These are phyloP conservation scores for Actinia equina DNA, from an alignment of 64 coral and sea anemone species.

Conservation along the genomic window DNA sequence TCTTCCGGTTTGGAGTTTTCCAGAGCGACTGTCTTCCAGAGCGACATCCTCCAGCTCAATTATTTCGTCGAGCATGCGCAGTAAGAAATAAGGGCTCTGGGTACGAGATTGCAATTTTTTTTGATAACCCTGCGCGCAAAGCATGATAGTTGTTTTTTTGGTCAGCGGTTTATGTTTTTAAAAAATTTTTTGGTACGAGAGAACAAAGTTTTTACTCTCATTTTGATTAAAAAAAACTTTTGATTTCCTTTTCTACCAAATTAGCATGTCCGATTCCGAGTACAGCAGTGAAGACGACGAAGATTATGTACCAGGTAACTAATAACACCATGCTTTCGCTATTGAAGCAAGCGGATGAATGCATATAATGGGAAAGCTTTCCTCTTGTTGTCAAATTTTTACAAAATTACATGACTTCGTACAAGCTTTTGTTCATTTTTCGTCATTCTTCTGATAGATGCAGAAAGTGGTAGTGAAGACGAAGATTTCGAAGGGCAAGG, in stretches of 20 bases:
- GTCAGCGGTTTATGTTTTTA: not conserved
- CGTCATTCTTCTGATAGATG: not conserved
- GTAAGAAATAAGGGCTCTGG: no score
- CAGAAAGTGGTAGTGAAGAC: slow-evolving; percentile 5
- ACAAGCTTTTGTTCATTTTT: not conserved
- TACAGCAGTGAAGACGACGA: slow-evolving; percentile 67
- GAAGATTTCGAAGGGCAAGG: slow-evolving; percentile 44
- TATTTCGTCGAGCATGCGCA: no score
- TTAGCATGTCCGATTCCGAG: slow-evolving; percentile 70
- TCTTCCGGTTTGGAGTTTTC: no score
- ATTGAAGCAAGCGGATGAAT: not conserved
- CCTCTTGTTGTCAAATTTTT: not conserved
- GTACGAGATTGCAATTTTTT: not conserved
- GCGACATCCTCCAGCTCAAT: no score
- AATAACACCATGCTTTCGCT: not conserved
- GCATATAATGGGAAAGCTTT: not conserved
- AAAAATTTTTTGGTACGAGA: not conserved
- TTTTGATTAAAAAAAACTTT: not conserved
- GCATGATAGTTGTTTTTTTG: not conserved
- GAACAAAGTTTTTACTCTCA: not conserved
- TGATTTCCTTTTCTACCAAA: not conserved
- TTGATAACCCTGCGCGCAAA: not conserved
- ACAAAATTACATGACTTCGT: not conserved
- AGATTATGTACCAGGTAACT: slow-evolving; percentile 83
- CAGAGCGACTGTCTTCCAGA: no score